Percentiles rank a stretch among this genome's conserved stretches.
Conservation (phyloP, 2,113 vertebrate genomes). For the Mandrillus leucophaeus region DNA sequence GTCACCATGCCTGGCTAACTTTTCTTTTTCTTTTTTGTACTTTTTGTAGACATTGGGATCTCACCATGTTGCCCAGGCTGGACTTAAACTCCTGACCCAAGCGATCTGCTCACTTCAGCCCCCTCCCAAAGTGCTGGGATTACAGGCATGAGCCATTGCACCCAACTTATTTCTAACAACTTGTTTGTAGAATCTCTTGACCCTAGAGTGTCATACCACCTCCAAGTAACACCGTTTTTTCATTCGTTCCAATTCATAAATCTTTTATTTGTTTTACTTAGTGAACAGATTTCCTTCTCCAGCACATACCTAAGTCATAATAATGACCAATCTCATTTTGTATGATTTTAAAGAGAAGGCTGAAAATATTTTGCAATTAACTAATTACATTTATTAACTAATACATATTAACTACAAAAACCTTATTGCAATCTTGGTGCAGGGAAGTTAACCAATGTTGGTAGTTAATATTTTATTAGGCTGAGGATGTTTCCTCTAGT, state of each 20-base stretch:
- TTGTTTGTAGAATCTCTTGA: neutral
- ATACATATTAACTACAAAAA: too few relatives aligned
- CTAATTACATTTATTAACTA: neutral
- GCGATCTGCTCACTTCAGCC: too few relatives aligned
- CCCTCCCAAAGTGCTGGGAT: too few relatives aligned
- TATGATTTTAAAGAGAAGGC: neutral
- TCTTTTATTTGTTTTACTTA: neutral
- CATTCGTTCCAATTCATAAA: neutral
- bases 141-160: too few relatives aligned
- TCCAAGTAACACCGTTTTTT: neutral
- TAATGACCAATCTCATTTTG: neutral
- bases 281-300: neutral
- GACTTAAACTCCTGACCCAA: too few relatives aligned
- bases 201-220: neutral
- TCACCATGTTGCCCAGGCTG: too few relatives aligned
- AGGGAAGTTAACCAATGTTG: too few relatives aligned
- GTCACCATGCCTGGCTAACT: too few relatives aligned
- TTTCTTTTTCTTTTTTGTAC: too few relatives aligned
- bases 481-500: neutral
- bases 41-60: too few relatives aligned
- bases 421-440: too few relatives aligned
- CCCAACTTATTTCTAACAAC: neutral
- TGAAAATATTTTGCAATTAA: neutral
- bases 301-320: accelerated
- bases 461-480: neutral